Percentiles rank a stretch among this genome's conserved stretches.
Evolutionary conservation across 2,888 invertebrate species (phyloP).

Genomic region (Aphidoletes aphidimyza): DNA sequence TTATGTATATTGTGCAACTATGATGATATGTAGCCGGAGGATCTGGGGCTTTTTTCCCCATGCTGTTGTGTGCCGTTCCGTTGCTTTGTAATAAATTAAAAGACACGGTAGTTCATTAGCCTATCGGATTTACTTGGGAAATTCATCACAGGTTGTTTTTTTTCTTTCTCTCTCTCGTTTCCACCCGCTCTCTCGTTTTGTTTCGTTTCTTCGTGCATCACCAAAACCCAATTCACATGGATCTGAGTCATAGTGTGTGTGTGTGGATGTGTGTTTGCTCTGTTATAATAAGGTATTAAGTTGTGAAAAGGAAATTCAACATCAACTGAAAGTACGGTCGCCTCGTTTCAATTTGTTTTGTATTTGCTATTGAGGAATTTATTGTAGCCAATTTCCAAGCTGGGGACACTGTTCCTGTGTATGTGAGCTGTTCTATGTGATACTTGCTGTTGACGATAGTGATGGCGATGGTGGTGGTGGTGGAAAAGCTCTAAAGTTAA

Average conservation of each 20-base stretch:
- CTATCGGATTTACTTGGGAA: background rate
- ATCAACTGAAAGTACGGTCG: background rate
- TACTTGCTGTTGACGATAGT: no score
- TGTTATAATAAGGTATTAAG: slow-evolving; percentile 3
- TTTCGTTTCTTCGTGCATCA: no score
- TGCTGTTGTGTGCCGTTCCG: background rate
- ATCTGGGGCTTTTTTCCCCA: background rate
- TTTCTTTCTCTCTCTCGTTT: background rate
- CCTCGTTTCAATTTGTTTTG: slow-evolving; percentile 1
- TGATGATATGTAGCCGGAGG: slow-evolving; percentile 21
- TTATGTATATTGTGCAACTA: slow-evolving; percentile 38
- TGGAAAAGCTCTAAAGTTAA: no score
- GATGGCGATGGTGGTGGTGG: no score
- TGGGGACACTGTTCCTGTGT: background rate
- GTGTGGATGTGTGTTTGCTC: no score
- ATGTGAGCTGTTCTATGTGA: no score
- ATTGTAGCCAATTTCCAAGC: background rate
- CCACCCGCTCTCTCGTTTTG: background rate
- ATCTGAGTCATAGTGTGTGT: background rate
- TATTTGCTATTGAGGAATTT: slow-evolving; percentile 4
- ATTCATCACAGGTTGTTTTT: background rate
- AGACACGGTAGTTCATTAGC: slow-evolving; percentile 40
- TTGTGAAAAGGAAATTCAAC: background rate
- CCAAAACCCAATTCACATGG: no score
- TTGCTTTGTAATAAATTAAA: slow-evolving; percentile 15